Base-by-base conservation (phyloP, 2,113 vertebrate genomes). In the Chionis minor region DNA sequence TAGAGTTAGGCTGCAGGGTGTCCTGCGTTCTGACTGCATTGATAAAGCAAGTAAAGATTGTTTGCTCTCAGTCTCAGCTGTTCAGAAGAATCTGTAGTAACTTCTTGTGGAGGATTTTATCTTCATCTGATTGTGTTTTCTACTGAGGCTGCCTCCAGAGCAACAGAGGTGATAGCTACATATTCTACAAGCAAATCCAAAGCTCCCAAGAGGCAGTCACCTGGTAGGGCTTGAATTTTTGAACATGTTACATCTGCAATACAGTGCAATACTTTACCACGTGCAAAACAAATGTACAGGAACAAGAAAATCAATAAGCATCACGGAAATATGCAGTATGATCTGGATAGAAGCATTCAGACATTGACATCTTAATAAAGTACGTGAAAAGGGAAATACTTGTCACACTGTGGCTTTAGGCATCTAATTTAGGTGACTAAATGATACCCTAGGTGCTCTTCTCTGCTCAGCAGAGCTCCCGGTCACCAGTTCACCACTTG, bases 231-330 rank as follows among this genome's bases (percentile, higher is more conserved):
- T 84, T 79, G 75, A 85, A 86, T 62, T 92, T 95, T 81, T 81
- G 63, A 92, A 32, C 30, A 52, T 4, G 7, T 52, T 88, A 69
- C 82, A 89, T 92, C 88, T 94, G 92, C 86, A 95, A 14, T 32
- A 61, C 12, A 79, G n/a, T 23, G 24, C 54, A 83, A 30, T 67
- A 69, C 18, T 83, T 81, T 40, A 52, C 44, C 61, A 87, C 1
- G 2, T 94, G 97, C 73, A 85, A 94, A 96, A 91, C 73, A 93
- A 96, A 96, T 74, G 69, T 78, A 71, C 69, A 79, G 52, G 61
- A 92, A 88, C 44, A 81, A 74, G 91, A 92, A 96, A 94, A 88
- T 70, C 72, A 88, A 4, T 77, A 72, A 93, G 24, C 26, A 95
- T 90, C 40, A 61, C 66, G 69, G 65, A 91, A 93, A 86, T 81